Base-by-base conservation (phyloP, 2,888 invertebrate species). In the Petrophora chlorosata region DNA sequence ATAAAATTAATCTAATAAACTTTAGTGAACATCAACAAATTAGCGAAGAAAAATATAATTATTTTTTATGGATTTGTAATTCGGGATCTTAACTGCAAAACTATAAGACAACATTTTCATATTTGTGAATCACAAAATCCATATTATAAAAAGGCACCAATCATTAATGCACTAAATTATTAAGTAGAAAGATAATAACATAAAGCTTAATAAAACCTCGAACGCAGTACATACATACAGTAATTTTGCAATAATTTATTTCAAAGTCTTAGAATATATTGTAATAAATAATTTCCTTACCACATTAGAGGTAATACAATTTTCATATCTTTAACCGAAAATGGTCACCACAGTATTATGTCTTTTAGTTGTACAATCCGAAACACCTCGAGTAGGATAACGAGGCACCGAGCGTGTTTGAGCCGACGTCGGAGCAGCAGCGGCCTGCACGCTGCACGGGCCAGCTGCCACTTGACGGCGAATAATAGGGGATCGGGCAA, bases 191-290 rank as follows among this genome's bases (percentile, higher is more conserved):
- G 9, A 47, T 23, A 23, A 38, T 53, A 41, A 35, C 36, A 43
- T 34, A 42, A 50, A 51, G 43, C 46, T 49, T 40, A 53, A 47
- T 49, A 39, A 40, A 34, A 53, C 47, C 44, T 54, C 16, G 4
- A 30, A 45, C 15, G 8, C 14, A 26, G n/a, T 7, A n/a, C n/a
- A 35, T 19, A 12, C 23, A n/a, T 5, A 33, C 9, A 15, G 19
- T 15, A 15, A 25, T 14, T 35, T 35, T 35, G 8, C 9, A 15
- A 26, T 26, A 15, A 17, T 33, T 26, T 33, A 10, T 23, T 34
- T 30, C 22, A 40, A 25, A 32, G n/a, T 45, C 50, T 56, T 58
- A 48, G 61, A 56, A 59, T 25, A 52, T 59, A 49, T 45, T 43
- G 35, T 26, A 56, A 51, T 50, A 52, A 45, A 49, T 52, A 38